Conservation (phyloP, 1,140 invertebrate genomes). For the Solen grandis region DNA sequence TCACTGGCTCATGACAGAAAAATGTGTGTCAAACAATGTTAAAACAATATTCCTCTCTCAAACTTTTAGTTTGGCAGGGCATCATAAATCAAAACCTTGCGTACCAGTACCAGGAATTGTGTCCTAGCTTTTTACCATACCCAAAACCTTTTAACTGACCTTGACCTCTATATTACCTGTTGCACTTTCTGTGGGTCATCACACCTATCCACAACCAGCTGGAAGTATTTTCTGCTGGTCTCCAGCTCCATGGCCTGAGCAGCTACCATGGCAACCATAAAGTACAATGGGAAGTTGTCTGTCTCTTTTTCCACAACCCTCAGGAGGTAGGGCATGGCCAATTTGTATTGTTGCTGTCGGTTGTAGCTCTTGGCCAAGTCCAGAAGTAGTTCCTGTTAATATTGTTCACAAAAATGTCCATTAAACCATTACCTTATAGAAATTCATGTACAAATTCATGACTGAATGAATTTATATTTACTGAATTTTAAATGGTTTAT, state of each 20-base stretch:
- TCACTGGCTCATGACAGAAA: no score
- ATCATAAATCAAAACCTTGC: no score
- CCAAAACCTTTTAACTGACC: no score
- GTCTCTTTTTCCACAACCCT: not conserved
- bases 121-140: no score
- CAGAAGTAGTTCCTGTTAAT: constrained; percentile 25
- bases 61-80: no score
- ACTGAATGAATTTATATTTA: constrained; percentile 1
- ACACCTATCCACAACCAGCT: constrained; percentile 8
- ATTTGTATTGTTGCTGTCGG: not conserved
- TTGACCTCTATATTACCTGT: not conserved
- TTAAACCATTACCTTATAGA: not conserved
- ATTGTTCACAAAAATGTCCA: not conserved
- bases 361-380: constrained; percentile 29
- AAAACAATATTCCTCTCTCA: no score
- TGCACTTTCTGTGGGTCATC: not conserved
- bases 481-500: not conserved
- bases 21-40: no score
- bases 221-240: constrained; percentile 4
- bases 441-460: not conserved
- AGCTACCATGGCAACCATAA: constrained; percentile 16
- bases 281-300: constrained; percentile 8
- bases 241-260: not conserved
- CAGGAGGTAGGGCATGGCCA: not conserved
- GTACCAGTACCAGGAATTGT: no score